Percentiles rank a stretch among this genome's conserved stretches.
Evolutionary conservation across 2,113 vertebrate genomes (phyloP).

Genomic region (Notothenia rossii): DNA sequence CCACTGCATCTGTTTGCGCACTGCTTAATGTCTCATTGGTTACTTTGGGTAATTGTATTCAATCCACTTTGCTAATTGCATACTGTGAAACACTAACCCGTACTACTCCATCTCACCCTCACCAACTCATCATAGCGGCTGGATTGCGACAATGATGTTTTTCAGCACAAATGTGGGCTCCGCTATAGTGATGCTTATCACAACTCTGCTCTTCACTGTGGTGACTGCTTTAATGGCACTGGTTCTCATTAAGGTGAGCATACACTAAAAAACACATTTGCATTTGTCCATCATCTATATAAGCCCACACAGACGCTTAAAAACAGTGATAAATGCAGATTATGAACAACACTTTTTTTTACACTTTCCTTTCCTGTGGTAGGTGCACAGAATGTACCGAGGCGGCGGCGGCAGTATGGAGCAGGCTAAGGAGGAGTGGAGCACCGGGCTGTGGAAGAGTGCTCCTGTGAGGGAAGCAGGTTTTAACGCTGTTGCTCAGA

Average conservation of each 20-base stretch:
- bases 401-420: constrained; percentile 90
- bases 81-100: constrained; percentile 56
- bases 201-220: constrained; percentile 90
- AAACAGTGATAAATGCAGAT: neutral
- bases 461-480: constrained; percentile 88
- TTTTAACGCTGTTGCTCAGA: constrained; percentile 86
- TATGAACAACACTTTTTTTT: too few relatives aligned
- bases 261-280: constrained; percentile 9
- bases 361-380: neutral
- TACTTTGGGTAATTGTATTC: constrained; percentile 11
- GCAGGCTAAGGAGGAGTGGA: constrained; percentile 95
- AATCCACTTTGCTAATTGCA: constrained; percentile 35
- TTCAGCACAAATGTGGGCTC: constrained; percentile 86
- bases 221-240: constrained; percentile 86
- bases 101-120: constrained; percentile 59
- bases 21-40: constrained; percentile 19
- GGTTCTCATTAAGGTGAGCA: constrained; percentile 88
- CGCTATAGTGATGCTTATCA: constrained; percentile 92
- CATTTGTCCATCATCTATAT: neutral
- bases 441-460: constrained; percentile 87
- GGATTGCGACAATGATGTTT: constrained; percentile 89
- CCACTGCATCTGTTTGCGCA: constrained; percentile 30
- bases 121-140: constrained; percentile 85
- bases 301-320: neutral
- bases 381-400: constrained; percentile 95